Conservation (phyloP, 2,888 invertebrate species). For the Balanococcus diminutus region DNA sequence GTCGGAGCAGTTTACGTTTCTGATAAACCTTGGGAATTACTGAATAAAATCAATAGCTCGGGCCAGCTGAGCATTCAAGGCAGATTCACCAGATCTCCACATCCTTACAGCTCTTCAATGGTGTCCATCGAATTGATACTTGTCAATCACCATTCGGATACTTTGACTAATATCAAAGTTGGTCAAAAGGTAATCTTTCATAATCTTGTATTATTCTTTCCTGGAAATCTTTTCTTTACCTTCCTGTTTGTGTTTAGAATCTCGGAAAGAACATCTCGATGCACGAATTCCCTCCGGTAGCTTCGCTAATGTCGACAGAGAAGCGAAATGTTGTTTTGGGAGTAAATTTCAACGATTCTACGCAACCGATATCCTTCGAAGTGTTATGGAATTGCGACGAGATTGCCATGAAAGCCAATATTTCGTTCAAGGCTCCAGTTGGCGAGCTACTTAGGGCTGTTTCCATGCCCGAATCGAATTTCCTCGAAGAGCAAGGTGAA, state of each 20-base stretch:
- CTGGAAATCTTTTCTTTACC: neutral
- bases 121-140: conserved; percentile 80
- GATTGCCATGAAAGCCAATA: conserved; percentile 59
- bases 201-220: neutral
- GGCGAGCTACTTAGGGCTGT: conserved; percentile 88
- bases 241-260: neutral
- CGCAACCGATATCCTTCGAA: conserved; percentile 83
- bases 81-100: conserved; percentile 78
- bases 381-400: conserved; percentile 68
- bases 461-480: conserved; percentile 73
- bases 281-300: conserved; percentile 76
- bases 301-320: conserved; percentile 69
- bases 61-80: conserved; percentile 70
- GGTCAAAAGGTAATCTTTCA: conserved; percentile 76
- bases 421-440: conserved; percentile 76
- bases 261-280: conserved; percentile 66
- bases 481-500: conserved; percentile 72
- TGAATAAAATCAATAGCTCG: conserved; percentile 75
- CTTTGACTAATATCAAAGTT: conserved; percentile 71
- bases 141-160: conserved; percentile 73
- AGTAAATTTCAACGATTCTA: conserved; percentile 91
- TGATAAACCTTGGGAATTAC: conserved; percentile 68
- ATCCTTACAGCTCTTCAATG: conserved; percentile 82
- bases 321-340: conserved; percentile 75
- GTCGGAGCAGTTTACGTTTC: conserved; percentile 59